phyloP scores from a whole-genome alignment of 2,113 vertebrate genomes.

The Sturnus vulgaris region DNA sequence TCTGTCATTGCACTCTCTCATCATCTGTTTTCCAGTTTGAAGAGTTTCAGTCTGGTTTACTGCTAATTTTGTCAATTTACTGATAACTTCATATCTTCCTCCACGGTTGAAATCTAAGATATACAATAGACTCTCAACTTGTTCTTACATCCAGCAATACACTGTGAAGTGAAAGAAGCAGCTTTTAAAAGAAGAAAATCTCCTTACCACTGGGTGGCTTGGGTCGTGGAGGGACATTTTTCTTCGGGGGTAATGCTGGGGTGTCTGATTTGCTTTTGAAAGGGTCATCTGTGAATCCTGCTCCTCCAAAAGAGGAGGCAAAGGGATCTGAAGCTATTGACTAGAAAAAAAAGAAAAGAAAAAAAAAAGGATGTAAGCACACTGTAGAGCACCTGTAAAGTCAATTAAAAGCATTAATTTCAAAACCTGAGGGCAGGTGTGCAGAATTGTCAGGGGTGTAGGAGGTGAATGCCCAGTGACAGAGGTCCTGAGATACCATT shows the following conservation, averaged over 20 bases:
- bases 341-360: conserved; percentile 42
- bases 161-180: background rate
- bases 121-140: background rate
- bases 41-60: background rate
- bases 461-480: background rate
- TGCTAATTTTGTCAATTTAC: background rate
- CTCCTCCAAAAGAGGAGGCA: conserved; percentile 68
- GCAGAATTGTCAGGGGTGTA: background rate
- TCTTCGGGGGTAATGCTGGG: conserved; percentile 93
- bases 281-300: conserved; percentile 88
- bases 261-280: conserved; percentile 91
- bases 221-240: conserved; percentile 88
- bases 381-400: background rate
- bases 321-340: conserved; percentile 71
- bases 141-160: background rate
- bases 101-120: background rate
- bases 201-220: conserved; percentile 94
- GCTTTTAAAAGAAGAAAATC: background rate
- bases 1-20: background rate
- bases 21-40: background rate
- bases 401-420: background rate
- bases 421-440: background rate
- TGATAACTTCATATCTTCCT: background rate
- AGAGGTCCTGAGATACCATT: background rate
- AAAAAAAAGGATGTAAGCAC: background rate